These are phyloP conservation scores for Metopolophium dirhodum DNA, from an alignment of 1,140 invertebrate species.

Conservation along the genomic window DNA sequence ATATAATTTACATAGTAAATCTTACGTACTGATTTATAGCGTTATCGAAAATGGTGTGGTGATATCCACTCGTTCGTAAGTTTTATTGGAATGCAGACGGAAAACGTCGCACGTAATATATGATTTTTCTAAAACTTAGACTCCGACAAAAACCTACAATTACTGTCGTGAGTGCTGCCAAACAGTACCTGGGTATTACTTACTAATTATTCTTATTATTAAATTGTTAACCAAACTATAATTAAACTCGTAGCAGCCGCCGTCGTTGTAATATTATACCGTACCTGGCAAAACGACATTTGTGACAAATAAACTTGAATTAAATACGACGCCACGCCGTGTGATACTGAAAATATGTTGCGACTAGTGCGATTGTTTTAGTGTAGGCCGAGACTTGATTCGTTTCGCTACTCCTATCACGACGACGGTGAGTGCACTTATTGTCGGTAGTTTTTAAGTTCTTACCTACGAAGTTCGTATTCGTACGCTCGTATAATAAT, in stretches of 20 bases:
- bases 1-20: no score
- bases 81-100: no score
- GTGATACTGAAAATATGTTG: neutral
- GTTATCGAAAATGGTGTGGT: no score
- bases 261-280: neutral
- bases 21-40: no score
- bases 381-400: neutral
- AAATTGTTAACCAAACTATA: neutral
- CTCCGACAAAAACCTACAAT: neutral
- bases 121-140: neutral
- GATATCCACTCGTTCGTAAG: no score
- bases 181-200: neutral
- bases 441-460: slow-evolving; percentile 25
- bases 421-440: slow-evolving; percentile 19
- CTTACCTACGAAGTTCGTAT: neutral
- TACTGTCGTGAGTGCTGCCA: neutral
- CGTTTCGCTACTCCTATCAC: neutral
- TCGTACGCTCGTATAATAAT: slow-evolving; percentile 7
- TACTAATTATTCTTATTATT: neutral
- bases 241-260: neutral
- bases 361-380: neutral
- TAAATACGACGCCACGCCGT: neutral
- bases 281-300: neutral
- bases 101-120: neutral
- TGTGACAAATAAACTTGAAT: slow-evolving; percentile 9